Evolutionary conservation across 2,888 invertebrate genomes (phyloP).

Genomic region (Perizoma flavofasciatum): DNA sequence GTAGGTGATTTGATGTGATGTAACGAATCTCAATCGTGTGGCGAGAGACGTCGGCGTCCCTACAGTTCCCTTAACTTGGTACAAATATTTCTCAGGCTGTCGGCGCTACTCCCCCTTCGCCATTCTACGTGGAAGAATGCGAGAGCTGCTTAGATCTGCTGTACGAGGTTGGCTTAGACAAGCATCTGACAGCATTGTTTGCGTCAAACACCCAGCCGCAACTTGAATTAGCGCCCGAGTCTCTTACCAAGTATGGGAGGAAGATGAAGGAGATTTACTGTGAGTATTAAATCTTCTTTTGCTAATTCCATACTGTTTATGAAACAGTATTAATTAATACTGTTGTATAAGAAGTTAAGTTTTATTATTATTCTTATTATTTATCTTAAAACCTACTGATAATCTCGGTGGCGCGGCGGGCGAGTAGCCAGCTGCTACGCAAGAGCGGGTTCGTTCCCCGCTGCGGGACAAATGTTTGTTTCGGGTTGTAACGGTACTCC

Average conservation of each 20-base stretch:
- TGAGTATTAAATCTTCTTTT: slow-evolving; percentile 47
- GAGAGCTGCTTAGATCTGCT: slow-evolving; percentile 92
- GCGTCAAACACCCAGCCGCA: slow-evolving; percentile 87
- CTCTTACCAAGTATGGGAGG: slow-evolving; percentile 64
- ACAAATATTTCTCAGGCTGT: slow-evolving; percentile 70
- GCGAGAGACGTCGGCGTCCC: background rate
- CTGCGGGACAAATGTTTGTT: too few relatives aligned
- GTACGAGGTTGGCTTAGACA: slow-evolving; percentile 89
- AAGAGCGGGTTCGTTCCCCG: too few relatives aligned
- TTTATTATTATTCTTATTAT: too few relatives aligned
- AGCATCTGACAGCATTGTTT: slow-evolving; percentile 87
- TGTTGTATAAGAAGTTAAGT: too few relatives aligned
- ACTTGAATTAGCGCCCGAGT: slow-evolving; percentile 69
- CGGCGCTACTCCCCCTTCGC: slow-evolving; percentile 87
- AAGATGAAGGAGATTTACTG: slow-evolving; percentile 67
- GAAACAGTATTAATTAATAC: too few relatives aligned
- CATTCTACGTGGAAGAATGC: slow-evolving; percentile 95
- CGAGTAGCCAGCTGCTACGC: too few relatives aligned
- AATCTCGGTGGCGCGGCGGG: too few relatives aligned
- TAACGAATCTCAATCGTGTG: too few relatives aligned
- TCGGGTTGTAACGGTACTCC: too few relatives aligned
- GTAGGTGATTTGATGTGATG: too few relatives aligned
- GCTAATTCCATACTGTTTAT: too few relatives aligned
- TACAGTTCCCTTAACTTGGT: slow-evolving; percentile 6
- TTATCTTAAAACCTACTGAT: too few relatives aligned